A percentile compares a stretch with the other conserved stretches of the same genome.
phyloP scores from a whole-genome alignment of 2,797 vertebrate species.

The Furcifer pardalis region DNA sequence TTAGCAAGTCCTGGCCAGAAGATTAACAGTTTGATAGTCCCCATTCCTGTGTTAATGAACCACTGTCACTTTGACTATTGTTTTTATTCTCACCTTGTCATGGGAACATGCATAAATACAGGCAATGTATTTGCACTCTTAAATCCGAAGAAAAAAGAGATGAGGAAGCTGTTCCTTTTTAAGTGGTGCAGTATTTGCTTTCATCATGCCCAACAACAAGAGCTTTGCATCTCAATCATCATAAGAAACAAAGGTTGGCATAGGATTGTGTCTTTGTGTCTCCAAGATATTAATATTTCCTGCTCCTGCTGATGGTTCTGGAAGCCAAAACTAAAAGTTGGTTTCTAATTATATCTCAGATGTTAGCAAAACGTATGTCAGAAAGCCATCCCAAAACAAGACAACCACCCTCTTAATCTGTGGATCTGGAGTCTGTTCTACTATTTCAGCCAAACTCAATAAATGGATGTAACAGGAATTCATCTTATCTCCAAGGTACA shows the following conservation, averaged over 20 bases:
- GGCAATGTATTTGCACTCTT: no score
- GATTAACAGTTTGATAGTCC: no score
- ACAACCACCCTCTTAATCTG: not conserved
- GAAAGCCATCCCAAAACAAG: not conserved
- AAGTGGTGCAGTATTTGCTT: no score
- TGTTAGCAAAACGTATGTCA: not conserved
- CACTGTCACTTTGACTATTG: no score
- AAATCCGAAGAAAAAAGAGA: no score
- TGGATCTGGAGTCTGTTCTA: not conserved
- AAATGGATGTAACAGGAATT: not conserved
- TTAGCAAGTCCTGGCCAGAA: no score
- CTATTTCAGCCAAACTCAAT: not conserved
- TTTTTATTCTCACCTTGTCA: no score
- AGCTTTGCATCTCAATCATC: not conserved
- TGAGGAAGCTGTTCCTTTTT: no score
- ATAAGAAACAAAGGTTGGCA: not conserved
- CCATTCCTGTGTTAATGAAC: no score
- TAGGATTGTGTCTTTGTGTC: not conserved
- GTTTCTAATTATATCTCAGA: not conserved
- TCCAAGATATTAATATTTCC: not conserved
- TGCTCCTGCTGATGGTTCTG: not conserved
- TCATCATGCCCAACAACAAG: no score
- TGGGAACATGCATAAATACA: no score
- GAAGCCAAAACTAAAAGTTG: not conserved
- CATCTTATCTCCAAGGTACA: not conserved